These are phyloP conservation scores for Nothocercus julius DNA, from an alignment of 2,113 vertebrate genomes.

Conservation along the genomic window DNA sequence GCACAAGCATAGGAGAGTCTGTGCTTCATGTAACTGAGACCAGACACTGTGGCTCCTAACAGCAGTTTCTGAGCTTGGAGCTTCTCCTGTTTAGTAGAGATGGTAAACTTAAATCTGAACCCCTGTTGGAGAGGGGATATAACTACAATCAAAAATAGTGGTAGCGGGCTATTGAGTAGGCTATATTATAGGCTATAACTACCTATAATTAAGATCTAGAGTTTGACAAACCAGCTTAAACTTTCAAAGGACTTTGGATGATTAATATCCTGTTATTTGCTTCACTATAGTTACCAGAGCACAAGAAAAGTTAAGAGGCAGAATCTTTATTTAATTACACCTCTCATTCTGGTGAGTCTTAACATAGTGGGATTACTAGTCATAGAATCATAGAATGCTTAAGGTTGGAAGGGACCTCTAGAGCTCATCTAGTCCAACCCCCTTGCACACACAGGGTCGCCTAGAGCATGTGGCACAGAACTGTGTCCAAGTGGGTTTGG, in stretches of 20 bases:
- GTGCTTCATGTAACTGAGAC: constrained; percentile 29
- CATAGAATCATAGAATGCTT: too few species aligned
- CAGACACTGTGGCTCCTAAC: background rate
- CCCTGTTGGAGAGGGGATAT: background rate
- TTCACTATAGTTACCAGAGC: background rate
- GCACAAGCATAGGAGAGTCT: background rate
- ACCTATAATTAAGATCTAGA: background rate
- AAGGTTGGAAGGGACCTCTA: too few species aligned
- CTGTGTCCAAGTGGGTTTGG: too few species aligned
- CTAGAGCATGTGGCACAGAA: too few species aligned
- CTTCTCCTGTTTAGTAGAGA: background rate
- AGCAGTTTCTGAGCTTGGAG: background rate
- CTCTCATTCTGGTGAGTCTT: background rate
- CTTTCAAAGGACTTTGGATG: background rate
- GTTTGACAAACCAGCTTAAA: background rate
- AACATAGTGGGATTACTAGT: background rate
- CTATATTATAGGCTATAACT: background rate
- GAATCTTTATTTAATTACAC: background rate
- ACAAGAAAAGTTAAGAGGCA: background rate
- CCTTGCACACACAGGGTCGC: too few species aligned
- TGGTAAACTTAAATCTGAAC: background rate
- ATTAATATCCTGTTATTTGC: background rate
- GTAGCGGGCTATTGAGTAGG: background rate
- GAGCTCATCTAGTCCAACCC: too few species aligned
- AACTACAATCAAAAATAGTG: rapidly evolving